phyloP scores from a whole-genome alignment of 2,888 invertebrate species.

The Cepaea hortensis region DNA sequence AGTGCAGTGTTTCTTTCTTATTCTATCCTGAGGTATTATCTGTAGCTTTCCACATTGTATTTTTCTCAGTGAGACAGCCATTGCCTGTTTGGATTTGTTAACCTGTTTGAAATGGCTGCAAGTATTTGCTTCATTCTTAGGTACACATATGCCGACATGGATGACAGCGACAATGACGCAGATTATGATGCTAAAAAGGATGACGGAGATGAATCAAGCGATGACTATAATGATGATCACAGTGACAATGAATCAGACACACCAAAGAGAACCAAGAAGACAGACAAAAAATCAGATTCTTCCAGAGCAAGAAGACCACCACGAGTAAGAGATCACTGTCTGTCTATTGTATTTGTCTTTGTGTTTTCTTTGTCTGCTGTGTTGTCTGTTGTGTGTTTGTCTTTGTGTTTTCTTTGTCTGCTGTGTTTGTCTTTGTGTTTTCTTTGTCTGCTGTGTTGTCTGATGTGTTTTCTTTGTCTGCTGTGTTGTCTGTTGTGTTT shows the following conservation, averaged over 20 bases:
- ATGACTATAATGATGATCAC: slow-evolving; percentile 9
- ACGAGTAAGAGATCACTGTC: neutral
- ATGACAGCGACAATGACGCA: slow-evolving; percentile 48
- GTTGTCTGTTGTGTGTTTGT: no score
- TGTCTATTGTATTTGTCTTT: neutral
- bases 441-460: no score
- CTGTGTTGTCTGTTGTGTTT: neutral
- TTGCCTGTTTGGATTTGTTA: no score
- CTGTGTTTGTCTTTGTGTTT: no score
- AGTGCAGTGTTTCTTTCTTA: no score
- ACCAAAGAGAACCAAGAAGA: neutral
- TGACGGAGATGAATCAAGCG: slow-evolving; percentile 10
- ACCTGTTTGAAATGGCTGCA: no score
- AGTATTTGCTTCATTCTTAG: neutral
- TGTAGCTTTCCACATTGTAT: no score
- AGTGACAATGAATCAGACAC: slow-evolving; percentile 15
- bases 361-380: no score
- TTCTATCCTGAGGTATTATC: no score
- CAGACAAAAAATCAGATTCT: neutral
- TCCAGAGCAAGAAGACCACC: neutral
- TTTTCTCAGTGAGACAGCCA: no score
- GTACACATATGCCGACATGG: slow-evolving; percentile 23
- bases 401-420: no score
- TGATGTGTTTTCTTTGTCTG: no score
- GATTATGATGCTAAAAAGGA: slow-evolving; percentile 36